Evolutionary conservation across 2,797 vertebrate genomes (phyloP).

Genomic region (Hirundo rustica): DNA sequence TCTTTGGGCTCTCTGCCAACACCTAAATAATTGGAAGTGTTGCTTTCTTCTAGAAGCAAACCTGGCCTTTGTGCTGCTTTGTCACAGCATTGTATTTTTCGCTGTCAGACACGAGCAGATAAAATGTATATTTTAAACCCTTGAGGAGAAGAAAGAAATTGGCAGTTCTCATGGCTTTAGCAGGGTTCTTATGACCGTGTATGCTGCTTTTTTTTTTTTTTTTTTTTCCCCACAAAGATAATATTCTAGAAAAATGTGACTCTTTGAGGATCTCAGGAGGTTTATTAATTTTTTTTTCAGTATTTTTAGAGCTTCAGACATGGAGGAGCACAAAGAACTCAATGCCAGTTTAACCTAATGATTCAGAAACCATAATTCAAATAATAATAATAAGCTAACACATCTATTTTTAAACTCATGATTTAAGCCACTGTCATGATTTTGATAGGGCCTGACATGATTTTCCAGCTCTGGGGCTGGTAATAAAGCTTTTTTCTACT

Average conservation of each 20-base stretch:
- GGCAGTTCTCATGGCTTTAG: not conserved
- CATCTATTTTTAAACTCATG: slow-evolving; percentile 29
- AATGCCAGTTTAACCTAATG: slow-evolving; percentile 37
- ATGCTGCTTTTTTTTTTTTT: not conserved
- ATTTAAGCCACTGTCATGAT: slow-evolving; percentile 49
- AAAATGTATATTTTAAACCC: not conserved
- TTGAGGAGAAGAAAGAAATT: not conserved
- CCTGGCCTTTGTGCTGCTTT: slow-evolving; percentile 36
- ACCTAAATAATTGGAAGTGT: not conserved
- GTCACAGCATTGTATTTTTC: not conserved
- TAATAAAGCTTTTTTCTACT: slow-evolving; percentile 45
- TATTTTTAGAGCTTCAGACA: not conserved
- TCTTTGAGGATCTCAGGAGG: not conserved
- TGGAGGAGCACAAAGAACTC: not conserved
- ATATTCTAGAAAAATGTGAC: not conserved
- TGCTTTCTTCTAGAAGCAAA: slow-evolving; percentile 17
- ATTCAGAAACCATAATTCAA: slow-evolving; percentile 38
- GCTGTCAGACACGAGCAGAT: not conserved
- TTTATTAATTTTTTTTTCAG: slow-evolving; percentile 32
- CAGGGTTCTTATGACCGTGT: not conserved
- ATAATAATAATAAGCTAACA: slow-evolving; percentile 38
- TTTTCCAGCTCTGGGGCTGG: not conserved
- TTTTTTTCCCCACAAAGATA: not conserved
- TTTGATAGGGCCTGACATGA: slow-evolving; percentile 28
- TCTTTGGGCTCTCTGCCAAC: not conserved